Evolutionary conservation across 2,888 invertebrate species (phyloP).

Genomic region (Tolmerus cingulatus): DNA sequence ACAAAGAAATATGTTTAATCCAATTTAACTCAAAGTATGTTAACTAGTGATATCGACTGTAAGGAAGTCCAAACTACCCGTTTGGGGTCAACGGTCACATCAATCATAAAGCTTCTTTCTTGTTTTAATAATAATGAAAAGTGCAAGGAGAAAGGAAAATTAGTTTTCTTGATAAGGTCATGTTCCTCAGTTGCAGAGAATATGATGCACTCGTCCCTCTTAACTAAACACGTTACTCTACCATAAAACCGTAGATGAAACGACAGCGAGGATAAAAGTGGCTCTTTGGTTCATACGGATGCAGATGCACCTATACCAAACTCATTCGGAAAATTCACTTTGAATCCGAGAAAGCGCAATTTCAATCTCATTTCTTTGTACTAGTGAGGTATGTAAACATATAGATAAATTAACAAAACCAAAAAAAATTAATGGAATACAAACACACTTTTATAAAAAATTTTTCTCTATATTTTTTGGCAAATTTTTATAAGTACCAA

Average conservation of each 20-base stretch:
- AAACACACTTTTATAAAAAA: no score
- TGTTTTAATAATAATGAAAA: neutral
- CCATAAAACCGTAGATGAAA: constrained; percentile 21
- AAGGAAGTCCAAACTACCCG: neutral
- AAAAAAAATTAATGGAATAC: no score
- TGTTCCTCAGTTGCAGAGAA: constrained; percentile 46
- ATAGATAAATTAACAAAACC: no score
- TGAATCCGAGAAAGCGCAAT: no score
- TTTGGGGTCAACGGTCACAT: constrained; percentile 48
- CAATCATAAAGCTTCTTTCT: constrained; percentile 45
- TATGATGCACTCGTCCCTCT: neutral
- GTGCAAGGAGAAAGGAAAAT: neutral
- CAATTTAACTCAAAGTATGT: neutral
- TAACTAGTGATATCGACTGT: neutral
- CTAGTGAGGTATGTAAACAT: no score
- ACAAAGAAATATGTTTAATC: neutral
- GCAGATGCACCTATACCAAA: constrained; percentile 53
- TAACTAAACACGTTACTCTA: neutral
- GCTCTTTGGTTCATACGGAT: constrained; percentile 38
- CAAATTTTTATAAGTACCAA: no score
- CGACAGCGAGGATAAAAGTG: neutral
- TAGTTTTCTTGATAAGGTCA: constrained; percentile 37
- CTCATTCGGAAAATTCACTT: constrained; percentile 59
- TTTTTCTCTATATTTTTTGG: no score
- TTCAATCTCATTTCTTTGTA: no score